A percentile compares a stretch with the other conserved stretches of the same genome.
phyloP scores from a whole-genome alignment of 2,113 vertebrate species.

The Notothenia rossii region DNA sequence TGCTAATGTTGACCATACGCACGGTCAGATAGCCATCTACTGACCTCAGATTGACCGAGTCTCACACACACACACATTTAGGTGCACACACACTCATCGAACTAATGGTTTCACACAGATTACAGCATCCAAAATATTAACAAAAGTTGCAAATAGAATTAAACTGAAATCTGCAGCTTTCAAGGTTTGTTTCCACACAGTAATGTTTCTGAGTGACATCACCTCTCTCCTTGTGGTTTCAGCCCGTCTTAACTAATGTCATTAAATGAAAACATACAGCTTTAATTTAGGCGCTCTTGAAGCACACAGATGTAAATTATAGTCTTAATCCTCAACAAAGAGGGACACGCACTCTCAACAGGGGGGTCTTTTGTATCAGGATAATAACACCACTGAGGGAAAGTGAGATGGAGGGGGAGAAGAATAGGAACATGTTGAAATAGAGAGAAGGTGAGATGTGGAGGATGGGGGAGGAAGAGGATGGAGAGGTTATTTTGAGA shows the following conservation, averaged over 20 bases:
- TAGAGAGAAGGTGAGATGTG: slow-evolving; percentile 2
- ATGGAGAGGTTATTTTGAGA: slow-evolving; percentile 28
- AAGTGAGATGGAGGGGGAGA: slow-evolving; percentile 27
- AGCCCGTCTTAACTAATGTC: background rate
- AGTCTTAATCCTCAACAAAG: background rate
- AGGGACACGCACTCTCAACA: background rate
- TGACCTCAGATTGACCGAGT: slow-evolving; percentile 35
- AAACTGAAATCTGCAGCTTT: background rate
- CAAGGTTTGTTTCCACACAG: background rate
- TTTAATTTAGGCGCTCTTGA: background rate
- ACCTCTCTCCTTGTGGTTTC: background rate
- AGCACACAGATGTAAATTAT: background rate
- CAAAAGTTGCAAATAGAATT: background rate
- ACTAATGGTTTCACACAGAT: slow-evolving; percentile 2
- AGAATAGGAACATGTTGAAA: slow-evolving; percentile 22
- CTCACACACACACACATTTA: background rate
- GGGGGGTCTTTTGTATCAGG: slow-evolving; percentile 27
- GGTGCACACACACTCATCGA: background rate
- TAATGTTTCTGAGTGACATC: background rate
- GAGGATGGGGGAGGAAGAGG: background rate
- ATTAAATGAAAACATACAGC: slow-evolving; percentile 4
- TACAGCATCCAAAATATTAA: slow-evolving; percentile 7
- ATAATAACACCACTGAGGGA: slow-evolving; percentile 21
- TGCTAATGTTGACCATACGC: slow-evolving; percentile 40
- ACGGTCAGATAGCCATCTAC: slow-evolving; percentile 44